Conservation (phyloP, 2,888 invertebrate species). For the Oegoconia quadripuncta region DNA sequence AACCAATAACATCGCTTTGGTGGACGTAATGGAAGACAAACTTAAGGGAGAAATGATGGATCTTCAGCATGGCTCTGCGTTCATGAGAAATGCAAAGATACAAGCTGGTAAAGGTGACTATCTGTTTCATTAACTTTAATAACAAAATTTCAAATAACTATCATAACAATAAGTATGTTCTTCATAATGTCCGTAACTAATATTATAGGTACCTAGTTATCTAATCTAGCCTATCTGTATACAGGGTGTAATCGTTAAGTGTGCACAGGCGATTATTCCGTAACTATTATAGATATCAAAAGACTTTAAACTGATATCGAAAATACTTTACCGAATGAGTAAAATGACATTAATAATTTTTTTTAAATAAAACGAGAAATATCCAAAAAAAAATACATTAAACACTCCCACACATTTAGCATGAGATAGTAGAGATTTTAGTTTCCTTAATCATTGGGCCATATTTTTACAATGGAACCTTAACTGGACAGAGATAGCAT, state of each 20-base stretch:
- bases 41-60: constrained; percentile 94
- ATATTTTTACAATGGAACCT: too few species aligned
- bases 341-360: too few species aligned
- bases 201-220: background rate
- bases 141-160: background rate
- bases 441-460: too few species aligned
- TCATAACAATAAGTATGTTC: background rate
- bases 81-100: constrained; percentile 89
- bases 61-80: constrained; percentile 92
- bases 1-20: constrained; percentile 88
- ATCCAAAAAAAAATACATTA: too few species aligned
- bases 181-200: background rate
- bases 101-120: constrained; percentile 77
- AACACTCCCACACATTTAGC: too few species aligned
- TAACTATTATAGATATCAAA: background rate
- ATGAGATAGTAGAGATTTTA: too few species aligned
- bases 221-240: too few species aligned
- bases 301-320: background rate
- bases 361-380: too few species aligned
- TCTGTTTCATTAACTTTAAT: background rate
- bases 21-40: constrained; percentile 91
- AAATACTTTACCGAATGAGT: too few species aligned
- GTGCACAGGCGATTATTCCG: too few species aligned
- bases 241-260: too few species aligned
- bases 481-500: too few species aligned